Evolutionary conservation across 2,113 vertebrate genomes (phyloP), one percentile per base, ranked within the genome.

Genomic region (Rallus limicola): DNA sequence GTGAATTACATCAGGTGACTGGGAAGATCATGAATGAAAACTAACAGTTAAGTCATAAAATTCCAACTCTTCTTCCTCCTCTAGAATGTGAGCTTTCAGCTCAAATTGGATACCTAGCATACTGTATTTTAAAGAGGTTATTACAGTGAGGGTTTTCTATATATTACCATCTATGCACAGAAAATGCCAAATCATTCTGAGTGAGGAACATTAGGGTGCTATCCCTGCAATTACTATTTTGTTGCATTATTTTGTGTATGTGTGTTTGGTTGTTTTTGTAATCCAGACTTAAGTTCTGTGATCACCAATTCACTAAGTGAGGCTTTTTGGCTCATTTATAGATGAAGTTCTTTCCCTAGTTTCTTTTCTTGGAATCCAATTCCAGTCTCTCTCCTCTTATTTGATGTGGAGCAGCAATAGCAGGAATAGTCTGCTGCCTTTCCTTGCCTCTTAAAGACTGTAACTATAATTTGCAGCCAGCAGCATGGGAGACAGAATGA

Each of bases 211-310:
- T 80, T 38, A 74, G 77, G 23, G 72, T 81, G 6, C 28, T 48
- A 29, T 18, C 16, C 5, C 18, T 91, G n/a, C n/a, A 76, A 20
- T 29, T 56, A 79, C 48, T 21, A 63, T 86, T 21, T 34, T 67
- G 13, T 26, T 36, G 6, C 4, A 3, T 6, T 2, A 62, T 11
- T 55, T 6, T 72, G 3, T 59, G 5, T 56, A 4, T 38, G 2
- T 64, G 8, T 64, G 34, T 53, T 70, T 63, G 5, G 5, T 80
- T 89, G 34, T 0, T 16, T 86, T 89, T 44, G 56, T 53, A 75
- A 91, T 7, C 11, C 7, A 42, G n/a, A 68, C 3, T 58, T 71
- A 76, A 76, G 63, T 92, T 12, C 58, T 4, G 1, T 55, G 8
- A 40, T 88, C 40, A 33, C 31, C n/a, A 31, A 17, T 52, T 82